A percentile compares a stretch with the other conserved stretches of the same genome.
These are phyloP conservation scores for Apotomis capreana DNA, from an alignment of 2,888 invertebrate genomes.

Conservation along the genomic window DNA sequence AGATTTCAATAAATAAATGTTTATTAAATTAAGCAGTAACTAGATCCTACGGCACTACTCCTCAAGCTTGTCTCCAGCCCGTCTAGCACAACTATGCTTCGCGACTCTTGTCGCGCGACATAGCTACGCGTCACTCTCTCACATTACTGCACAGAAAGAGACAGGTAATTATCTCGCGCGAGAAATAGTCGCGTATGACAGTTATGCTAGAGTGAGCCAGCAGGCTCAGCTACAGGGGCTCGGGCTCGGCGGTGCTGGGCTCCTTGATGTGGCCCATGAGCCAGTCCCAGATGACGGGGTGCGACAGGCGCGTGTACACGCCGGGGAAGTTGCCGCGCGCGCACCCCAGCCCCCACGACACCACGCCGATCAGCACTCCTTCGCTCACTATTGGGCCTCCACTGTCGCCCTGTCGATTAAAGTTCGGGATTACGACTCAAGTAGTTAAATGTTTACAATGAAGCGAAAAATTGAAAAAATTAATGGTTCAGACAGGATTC, in stretches of 20 bases:
- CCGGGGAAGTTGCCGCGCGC: constrained; percentile 81
- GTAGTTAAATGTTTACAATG: too few species aligned
- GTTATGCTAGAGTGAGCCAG: neutral
- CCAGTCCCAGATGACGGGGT: constrained; percentile 72
- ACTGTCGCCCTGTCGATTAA: constrained; percentile 72
- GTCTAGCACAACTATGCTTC: too few species aligned
- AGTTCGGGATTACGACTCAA: neutral
- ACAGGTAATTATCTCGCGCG: too few species aligned
- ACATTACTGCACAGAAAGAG: too few species aligned
- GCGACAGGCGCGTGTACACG: constrained; percentile 74
- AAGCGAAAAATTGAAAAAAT: too few species aligned
- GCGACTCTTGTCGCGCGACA: too few species aligned
- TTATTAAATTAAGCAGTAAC: too few species aligned
- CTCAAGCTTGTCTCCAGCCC: too few species aligned
- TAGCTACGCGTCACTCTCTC: too few species aligned
- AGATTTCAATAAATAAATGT: too few species aligned
- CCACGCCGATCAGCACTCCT: constrained; percentile 77
- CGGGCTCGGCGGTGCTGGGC: constrained; percentile 21
- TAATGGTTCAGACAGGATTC: too few species aligned
- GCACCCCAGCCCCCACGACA: constrained; percentile 79
- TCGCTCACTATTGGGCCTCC: constrained; percentile 77
- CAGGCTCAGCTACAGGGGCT: neutral
- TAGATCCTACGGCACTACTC: neutral
- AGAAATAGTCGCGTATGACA: too few species aligned
- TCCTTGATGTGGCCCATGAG: constrained; percentile 59